These are phyloP conservation scores for Nowickia ferox DNA, from an alignment of 2,888 invertebrate species.

Conservation along the genomic window DNA sequence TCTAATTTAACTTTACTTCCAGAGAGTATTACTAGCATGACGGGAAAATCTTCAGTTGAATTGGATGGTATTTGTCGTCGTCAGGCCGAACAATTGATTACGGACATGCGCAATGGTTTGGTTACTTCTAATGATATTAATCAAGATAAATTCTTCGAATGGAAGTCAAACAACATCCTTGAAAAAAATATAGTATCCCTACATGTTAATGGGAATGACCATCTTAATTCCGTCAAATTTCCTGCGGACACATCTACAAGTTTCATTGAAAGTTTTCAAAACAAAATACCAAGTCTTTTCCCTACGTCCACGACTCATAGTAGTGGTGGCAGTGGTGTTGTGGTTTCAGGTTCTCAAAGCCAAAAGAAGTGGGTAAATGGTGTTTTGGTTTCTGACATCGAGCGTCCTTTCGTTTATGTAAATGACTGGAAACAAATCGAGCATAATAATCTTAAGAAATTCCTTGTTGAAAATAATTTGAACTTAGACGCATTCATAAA, in stretches of 20 bases:
- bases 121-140: constrained; percentile 77
- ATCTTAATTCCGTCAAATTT: no score
- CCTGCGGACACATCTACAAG: no score
- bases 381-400: constrained; percentile 78
- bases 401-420: constrained; percentile 79
- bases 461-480: constrained; percentile 78
- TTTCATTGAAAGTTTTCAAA: no score
- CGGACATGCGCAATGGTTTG: constrained; percentile 79
- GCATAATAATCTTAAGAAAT: constrained; percentile 77
- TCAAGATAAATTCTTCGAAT: constrained; percentile 81
- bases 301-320: no score
- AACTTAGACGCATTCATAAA: constrained; percentile 81
- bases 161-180: constrained; percentile 78
- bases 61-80: constrained; percentile 76
- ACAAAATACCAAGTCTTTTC: no score
- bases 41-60: constrained; percentile 79
- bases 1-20: not conserved
- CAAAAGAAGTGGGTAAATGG: constrained; percentile 80
- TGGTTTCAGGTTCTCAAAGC: not conserved
- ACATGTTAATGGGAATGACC: constrained; percentile 5
- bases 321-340: no score
- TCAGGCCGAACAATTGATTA: constrained; percentile 77
- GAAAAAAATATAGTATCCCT: constrained; percentile 71
- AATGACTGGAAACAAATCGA: constrained; percentile 80
- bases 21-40: constrained; percentile 78